Base-by-base conservation (phyloP, 2,797 vertebrate species). In the Enteromius mattozi region DNA sequence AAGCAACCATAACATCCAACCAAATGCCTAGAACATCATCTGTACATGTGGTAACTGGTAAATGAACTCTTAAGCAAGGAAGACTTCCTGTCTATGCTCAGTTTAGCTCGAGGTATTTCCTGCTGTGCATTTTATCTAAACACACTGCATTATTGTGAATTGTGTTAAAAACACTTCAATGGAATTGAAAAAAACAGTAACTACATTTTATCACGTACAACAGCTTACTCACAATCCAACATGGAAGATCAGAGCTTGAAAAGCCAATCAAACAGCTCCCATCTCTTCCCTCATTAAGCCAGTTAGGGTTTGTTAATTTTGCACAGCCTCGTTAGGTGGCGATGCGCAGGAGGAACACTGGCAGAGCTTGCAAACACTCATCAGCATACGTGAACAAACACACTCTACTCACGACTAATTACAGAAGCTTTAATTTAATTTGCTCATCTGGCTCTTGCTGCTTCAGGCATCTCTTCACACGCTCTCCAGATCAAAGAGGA, bases 371-470 rank as follows among this genome's bases (percentile, higher is more conserved):
- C 42, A 72, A 47, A 72, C 76, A 51, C 82, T 63, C 71, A 72
- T 82, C 78, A 66, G 47, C 68, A 49, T 56, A 78, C 35, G 24
- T 24, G 76, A 70, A 85, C 71, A 78, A 65, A 78, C 63, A 86
- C 70, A 54, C 71, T 59, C 68, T 84, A 84, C 87, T 81, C 77
- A 65, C 49, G 49, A 78, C 82, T 89, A 87, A 90, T 89, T 81
- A 81, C 71, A 80, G 63, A 68, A 42, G 54, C 82, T 78, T 80
- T 88, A 86, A 87, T 89, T 88, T 83, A 86, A 88, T 89, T 88
- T 88, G 81, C 77, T 87, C 83, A 80, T 86, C 65, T 77, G 70
- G 83, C 71, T 87, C 76, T 13, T 21, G 16, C 40, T 37, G 83
- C 47, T 54, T 51, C 70, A 70, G 82, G 77, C 69, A 65, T 81